These are phyloP conservation scores for Cabera pusaria DNA, from an alignment of 2,888 invertebrate genomes.

Conservation along the genomic window DNA sequence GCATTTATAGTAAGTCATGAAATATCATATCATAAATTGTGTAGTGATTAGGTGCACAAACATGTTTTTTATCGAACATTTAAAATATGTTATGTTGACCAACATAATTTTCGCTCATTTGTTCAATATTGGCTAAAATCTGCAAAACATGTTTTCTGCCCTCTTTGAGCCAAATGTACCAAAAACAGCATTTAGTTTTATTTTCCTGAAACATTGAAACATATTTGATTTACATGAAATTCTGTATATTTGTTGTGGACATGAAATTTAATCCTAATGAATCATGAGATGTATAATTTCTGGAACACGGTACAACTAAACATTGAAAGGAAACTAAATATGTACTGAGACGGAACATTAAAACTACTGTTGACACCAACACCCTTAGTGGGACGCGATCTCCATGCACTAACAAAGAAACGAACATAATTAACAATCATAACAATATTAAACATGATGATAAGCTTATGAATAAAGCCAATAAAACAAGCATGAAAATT, in stretches of 20 bases:
- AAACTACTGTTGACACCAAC: conserved; percentile 15
- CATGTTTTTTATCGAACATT: no score
- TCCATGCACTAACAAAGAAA: conserved; percentile 48
- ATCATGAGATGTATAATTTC: no score
- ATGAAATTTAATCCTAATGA: conserved; percentile 1
- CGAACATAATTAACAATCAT: conserved; percentile 33
- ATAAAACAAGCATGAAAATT: conserved; percentile 57
- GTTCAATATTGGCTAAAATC: no score
- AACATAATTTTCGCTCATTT: no score
- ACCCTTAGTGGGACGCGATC: conserved; percentile 33
- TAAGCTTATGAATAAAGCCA: conserved; percentile 59
- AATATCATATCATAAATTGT: no score
- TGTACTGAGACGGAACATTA: conserved; percentile 25
- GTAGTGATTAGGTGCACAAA: no score
- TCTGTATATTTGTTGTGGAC: conserved; percentile 13
- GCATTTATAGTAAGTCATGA: conserved; percentile 1
- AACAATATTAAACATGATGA: conserved; percentile 72
- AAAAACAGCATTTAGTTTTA: no score
- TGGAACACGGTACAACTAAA: conserved; percentile 6
- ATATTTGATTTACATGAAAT: no score
- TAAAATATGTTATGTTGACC: no score
- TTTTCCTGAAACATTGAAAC: no score
- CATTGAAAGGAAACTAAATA: conserved; percentile 29
- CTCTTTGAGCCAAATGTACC: no score
- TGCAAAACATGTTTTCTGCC: no score